phyloP scores from a whole-genome alignment of 2,113 vertebrate species.

The Gopherus flavomarginatus region DNA sequence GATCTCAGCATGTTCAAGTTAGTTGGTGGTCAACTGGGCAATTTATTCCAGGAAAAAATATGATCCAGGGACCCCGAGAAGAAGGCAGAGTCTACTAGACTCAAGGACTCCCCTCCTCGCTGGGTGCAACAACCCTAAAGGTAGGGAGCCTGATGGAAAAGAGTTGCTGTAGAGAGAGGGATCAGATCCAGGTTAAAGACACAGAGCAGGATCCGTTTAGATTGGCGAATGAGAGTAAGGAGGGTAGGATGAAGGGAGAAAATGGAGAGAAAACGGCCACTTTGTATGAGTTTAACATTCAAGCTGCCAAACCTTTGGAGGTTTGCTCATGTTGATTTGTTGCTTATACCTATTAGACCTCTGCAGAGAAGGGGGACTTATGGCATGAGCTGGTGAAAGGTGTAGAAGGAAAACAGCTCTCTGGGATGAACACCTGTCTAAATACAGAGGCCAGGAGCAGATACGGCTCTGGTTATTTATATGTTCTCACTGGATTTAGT shows the following conservation, averaged over 20 bases:
- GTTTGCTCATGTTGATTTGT: neutral
- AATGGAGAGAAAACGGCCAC: neutral
- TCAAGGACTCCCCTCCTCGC: neutral
- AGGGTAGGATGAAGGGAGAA: neutral
- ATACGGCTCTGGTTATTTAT: neutral
- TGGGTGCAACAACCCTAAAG: neutral
- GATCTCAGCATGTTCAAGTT: neutral
- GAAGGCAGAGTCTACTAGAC: neutral
- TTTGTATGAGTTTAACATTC: neutral
- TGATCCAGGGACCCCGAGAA: neutral
- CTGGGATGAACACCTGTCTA: neutral
- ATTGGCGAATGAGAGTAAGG: neutral
- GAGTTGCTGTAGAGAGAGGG: neutral
- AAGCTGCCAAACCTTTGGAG: neutral
- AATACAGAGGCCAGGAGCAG: neutral
- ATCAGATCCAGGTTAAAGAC: neutral
- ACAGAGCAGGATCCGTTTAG: neutral
- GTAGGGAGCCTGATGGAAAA: neutral
- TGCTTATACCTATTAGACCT: neutral
- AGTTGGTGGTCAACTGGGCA: neutral
- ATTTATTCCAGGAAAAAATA: neutral
- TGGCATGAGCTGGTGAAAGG: neutral
- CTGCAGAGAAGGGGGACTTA: neutral
- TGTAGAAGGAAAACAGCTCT: neutral
- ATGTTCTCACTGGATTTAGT: neutral